phyloP scores from a whole-genome alignment of 2,888 invertebrate genomes.

The Acanthopleura granulata region DNA sequence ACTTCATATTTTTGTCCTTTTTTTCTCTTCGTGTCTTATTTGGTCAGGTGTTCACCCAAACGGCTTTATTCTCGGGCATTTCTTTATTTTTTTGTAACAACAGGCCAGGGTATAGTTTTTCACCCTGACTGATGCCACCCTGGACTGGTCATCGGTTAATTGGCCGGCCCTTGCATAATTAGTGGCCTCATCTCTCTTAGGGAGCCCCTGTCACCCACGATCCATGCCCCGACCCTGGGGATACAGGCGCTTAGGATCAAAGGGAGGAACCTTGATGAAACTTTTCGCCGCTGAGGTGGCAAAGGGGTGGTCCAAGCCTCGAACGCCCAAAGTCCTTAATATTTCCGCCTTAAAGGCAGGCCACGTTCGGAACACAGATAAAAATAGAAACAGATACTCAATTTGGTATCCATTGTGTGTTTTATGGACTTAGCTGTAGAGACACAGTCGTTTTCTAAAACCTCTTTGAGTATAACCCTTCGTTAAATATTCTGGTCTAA shows the following conservation, averaged over 20 bases:
- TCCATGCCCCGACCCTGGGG: background rate
- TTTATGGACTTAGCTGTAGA: too few species aligned
- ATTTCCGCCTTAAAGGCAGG: background rate
- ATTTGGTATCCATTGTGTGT: too few species aligned
- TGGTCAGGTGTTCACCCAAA: conserved; percentile 11
- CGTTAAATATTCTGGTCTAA: too few species aligned
- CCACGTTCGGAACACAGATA: background rate
- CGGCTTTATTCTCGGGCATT: background rate
- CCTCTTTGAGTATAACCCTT: too few species aligned
- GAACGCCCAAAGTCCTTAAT: background rate
- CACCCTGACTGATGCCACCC: background rate
- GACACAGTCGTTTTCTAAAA: too few species aligned
- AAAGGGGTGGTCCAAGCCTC: background rate
- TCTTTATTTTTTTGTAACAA: too few species aligned
- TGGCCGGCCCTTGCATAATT: conserved; percentile 3
- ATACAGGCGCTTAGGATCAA: background rate
- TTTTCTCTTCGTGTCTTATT: conserved; percentile 9
- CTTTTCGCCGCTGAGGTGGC: background rate
- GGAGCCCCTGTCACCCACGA: too few species aligned
- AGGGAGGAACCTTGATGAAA: background rate
- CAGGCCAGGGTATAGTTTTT: too few species aligned
- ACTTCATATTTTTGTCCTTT: conserved; percentile 4
- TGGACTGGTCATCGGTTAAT: conserved; percentile 7
- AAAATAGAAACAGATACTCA: too few species aligned
- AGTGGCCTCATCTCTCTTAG: background rate